Percentiles rank a stretch among this genome's conserved stretches.
Evolutionary conservation across 2,797 vertebrate genomes (phyloP).

Genomic region (Neomorphus geoffroyi): DNA sequence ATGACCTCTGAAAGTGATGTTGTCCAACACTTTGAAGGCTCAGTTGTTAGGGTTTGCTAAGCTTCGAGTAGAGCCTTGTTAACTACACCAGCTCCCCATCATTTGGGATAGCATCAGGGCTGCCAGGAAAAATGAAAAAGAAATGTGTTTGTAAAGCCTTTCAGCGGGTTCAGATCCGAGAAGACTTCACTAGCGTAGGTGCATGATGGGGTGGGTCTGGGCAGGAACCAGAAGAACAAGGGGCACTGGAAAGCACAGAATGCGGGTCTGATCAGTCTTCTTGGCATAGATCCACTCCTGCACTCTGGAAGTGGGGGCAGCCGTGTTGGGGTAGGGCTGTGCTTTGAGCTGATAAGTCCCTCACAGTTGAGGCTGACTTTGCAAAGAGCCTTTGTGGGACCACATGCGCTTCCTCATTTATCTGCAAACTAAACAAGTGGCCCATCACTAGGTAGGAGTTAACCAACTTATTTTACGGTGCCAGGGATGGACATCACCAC

Average conservation of each 20-base stretch:
- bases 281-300: not conserved
- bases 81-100: not conserved
- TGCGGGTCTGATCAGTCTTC: not conserved
- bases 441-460: not conserved
- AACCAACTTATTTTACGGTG: not conserved
- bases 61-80: not conserved
- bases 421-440: not conserved
- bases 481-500: not conserved
- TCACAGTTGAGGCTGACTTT: not conserved
- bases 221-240: not conserved
- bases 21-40: accelerated
- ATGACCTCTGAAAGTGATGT: accelerated
- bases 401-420: not conserved
- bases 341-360: not conserved
- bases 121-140: not conserved
- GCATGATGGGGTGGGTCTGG: accelerated
- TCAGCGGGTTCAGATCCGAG: not conserved
- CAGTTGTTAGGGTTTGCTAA: not conserved
- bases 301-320: not conserved
- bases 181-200: not conserved
- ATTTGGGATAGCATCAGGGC: not conserved
- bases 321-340: accelerated
- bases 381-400: not conserved
- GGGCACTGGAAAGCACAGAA: not conserved
- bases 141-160: not conserved